Evolutionary conservation across 2,888 invertebrate genomes (phyloP), one percentile per base, ranked within the genome.

Genomic region (Didymodactylos carnosus): DNA sequence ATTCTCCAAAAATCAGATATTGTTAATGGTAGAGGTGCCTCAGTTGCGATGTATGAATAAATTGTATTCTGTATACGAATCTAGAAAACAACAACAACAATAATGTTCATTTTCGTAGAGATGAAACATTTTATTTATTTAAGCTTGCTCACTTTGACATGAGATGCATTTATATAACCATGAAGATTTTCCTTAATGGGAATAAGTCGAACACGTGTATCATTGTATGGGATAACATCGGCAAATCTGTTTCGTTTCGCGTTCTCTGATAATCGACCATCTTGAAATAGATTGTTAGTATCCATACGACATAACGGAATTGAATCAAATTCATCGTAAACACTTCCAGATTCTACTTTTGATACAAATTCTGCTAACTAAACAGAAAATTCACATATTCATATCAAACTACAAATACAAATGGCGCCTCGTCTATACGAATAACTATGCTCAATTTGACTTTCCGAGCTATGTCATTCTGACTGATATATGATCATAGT

Each of bases 91-190:
- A 69, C 25, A 10, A 39, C 8, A 69, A 29, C 23, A 35, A n/a
- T n/a, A n/a, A n/a, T n/a, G n/a, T n/a, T n/a, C n/a, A n/a, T n/a
- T n/a, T n/a, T n/a, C 73, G 46, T 41, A 53, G n/a, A 27, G 16
- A 46, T n/a, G 76, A 69, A 70, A 51, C n/a, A n/a, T n/a, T n/a
- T n/a, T n/a, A n/a, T n/a, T n/a, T n/a, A n/a, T n/a, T n/a, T 16
- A 39, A 23, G 76, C 8, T n/a, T 16, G 7, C 79, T 81, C 82
- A 91, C 92, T 79, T 90, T 90, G 76, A 94, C 88, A 80, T 92
- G 90, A 4, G 92, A 92, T 2, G 93, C 93, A 85, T 94, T 94
- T 78, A 94, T 90, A 80, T 94, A 94, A 19, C 94, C 94, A 80
- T 88, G 87, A 73, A 89, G 88, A 84, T 94, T 94, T 78, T 88